Evolutionary conservation across 2,888 invertebrate genomes (phyloP).

Genomic region (Prosopocoilus inquinatus): DNA sequence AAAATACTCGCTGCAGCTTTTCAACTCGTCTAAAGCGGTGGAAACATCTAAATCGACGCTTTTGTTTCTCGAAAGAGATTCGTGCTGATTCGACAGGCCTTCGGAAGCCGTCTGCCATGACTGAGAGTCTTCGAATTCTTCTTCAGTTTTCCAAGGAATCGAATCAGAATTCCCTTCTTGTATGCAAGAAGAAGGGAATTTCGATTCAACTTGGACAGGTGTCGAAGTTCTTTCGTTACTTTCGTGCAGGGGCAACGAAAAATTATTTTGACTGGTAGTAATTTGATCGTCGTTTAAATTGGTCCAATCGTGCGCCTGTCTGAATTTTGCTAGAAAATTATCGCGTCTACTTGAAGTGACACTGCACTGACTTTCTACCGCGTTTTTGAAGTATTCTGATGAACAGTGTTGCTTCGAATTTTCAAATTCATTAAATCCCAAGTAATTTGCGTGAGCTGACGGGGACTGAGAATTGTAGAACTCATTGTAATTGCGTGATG

Average conservation of each 20-base stretch:
- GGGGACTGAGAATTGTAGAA: too few species aligned
- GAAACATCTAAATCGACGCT: constrained; percentile 8
- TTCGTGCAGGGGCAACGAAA: constrained; percentile 19
- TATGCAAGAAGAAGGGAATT: too few species aligned
- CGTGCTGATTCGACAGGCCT: neutral
- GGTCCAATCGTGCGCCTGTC: too few species aligned
- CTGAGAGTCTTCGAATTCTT: neutral
- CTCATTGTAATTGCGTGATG: too few species aligned
- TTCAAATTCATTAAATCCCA: too few species aligned
- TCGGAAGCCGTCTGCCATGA: neutral
- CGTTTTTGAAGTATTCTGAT: too few species aligned
- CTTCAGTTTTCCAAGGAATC: neutral
- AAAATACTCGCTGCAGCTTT: constrained; percentile 12
- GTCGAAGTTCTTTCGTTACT: constrained; percentile 23
- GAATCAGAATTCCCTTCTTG: neutral
- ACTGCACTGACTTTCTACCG: too few species aligned
- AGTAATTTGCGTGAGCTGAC: too few species aligned
- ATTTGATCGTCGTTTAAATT: too few species aligned
- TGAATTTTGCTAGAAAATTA: too few species aligned
- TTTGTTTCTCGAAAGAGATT: neutral
- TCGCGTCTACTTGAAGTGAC: too few species aligned
- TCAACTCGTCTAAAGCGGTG: constrained; percentile 5
- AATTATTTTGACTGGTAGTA: constrained; percentile 14
- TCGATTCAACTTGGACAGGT: constrained; percentile 5
- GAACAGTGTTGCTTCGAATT: too few species aligned